A percentile compares a stretch with the other conserved stretches of the same genome.
phyloP scores from a whole-genome alignment of 2,888 invertebrate genomes.

The Margaritifera margaritifera region DNA sequence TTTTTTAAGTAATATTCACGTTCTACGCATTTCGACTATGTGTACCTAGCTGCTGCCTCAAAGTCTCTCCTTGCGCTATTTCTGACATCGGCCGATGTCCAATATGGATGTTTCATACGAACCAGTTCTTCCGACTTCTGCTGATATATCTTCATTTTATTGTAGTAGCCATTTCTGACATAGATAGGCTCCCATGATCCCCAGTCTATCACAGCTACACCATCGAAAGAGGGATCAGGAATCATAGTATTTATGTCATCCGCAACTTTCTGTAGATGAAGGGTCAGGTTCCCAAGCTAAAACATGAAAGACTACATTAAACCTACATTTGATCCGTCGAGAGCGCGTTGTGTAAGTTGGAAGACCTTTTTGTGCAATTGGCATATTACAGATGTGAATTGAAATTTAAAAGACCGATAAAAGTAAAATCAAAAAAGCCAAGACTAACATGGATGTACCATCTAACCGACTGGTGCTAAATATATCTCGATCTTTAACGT shows the following conservation, averaged over 20 bases:
- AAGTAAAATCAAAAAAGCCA: too few species aligned
- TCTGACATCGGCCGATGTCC: conserved; percentile 77
- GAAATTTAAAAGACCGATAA: too few species aligned
- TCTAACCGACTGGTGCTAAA: too few species aligned
- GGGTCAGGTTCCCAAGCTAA: conserved; percentile 81
- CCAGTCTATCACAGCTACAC: conserved; percentile 86
- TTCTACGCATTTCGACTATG: too few species aligned
- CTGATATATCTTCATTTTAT: conserved; percentile 80
- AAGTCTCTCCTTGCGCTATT: conserved; percentile 70
- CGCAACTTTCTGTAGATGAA: conserved; percentile 79
- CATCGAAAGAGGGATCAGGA: conserved; percentile 73
- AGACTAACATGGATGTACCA: too few species aligned
- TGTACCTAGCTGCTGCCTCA: conserved; percentile 59
- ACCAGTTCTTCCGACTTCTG: conserved; percentile 80
- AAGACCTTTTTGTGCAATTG: too few species aligned
- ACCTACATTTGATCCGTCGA: neutral
- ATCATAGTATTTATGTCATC: conserved; percentile 74
- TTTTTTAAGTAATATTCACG: too few species aligned
- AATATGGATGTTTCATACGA: conserved; percentile 78
- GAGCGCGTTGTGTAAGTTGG: too few species aligned
- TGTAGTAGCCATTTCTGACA: conserved; percentile 77
- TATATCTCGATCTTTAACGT: too few species aligned
- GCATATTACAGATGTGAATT: too few species aligned
- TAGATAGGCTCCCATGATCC: conserved; percentile 88
- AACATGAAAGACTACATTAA: conserved; percentile 10